Conservation (phyloP, 2,797 vertebrate species). For the Echiichthys vipera region DNA sequence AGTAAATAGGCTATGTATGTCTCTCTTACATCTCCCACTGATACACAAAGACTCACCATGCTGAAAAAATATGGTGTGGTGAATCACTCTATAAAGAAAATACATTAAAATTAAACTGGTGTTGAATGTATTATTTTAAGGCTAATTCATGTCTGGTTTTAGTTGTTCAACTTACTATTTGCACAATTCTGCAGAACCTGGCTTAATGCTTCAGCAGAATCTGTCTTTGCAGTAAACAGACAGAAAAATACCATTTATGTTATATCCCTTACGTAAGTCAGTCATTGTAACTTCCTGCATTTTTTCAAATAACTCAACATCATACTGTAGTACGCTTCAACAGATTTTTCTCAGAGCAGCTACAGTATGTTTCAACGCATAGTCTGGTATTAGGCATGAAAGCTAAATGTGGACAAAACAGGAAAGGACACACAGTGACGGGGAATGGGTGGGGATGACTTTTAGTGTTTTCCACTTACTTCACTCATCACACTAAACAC, state of each 20-base stretch:
- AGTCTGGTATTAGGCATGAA: slow-evolving; percentile 21
- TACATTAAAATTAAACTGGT: neutral
- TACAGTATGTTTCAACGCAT: neutral
- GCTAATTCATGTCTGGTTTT: neutral
- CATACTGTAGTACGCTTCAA: neutral
- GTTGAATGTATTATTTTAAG: neutral
- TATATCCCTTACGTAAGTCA: too few species aligned
- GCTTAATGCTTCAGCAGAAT: neutral
- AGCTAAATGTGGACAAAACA: slow-evolving; percentile 65
- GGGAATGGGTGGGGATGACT: slow-evolving; percentile 74
- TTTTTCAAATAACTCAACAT: neutral
- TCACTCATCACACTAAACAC: slow-evolving; percentile 69
- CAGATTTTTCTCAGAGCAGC: neutral
- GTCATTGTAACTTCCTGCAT: neutral
- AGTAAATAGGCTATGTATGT: neutral
- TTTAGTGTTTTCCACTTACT: slow-evolving; percentile 73
- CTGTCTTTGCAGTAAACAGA: neutral
- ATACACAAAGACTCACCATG: neutral
- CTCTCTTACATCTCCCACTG: neutral
- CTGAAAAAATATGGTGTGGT: neutral
- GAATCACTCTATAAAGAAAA: neutral
- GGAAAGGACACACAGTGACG: slow-evolving; percentile 72
- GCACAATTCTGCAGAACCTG: neutral
- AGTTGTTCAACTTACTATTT: neutral
- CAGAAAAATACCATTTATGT: neutral